Percentiles rank a stretch among this genome's conserved stretches.
These are phyloP conservation scores for Caenorhabditis inopinata DNA, from an alignment of 1,140 invertebrate genomes.

Conservation along the genomic window DNA sequence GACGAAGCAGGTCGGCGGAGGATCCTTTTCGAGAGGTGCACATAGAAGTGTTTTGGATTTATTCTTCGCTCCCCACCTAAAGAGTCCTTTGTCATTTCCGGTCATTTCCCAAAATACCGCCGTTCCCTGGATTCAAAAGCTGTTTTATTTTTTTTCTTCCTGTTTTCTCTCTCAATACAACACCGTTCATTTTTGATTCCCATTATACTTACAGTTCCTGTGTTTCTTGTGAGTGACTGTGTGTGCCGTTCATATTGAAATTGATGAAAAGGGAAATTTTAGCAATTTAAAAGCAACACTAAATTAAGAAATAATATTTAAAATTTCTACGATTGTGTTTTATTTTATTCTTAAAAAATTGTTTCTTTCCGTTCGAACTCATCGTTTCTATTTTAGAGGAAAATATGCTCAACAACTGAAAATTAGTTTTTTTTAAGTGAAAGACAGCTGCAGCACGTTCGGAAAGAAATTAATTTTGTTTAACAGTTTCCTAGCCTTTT, in stretches of 20 bases:
- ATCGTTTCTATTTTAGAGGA: too few species aligned
- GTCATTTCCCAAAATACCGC: background rate
- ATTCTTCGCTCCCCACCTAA: background rate
- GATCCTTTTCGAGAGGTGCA: conserved; percentile 14
- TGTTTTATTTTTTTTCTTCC: background rate
- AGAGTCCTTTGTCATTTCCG: background rate
- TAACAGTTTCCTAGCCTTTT: too few species aligned
- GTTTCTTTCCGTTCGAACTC: too few species aligned
- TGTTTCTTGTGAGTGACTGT: conserved; percentile 55
- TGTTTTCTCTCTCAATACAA: background rate
- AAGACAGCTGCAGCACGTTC: too few species aligned
- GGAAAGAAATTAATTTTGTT: too few species aligned
- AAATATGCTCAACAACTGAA: too few species aligned
- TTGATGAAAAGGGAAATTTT: background rate
- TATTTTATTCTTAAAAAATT: too few species aligned
- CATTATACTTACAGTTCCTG: conserved; percentile 52
- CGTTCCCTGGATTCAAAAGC: background rate
- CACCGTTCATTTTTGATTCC: background rate
- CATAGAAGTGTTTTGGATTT: too few species aligned
- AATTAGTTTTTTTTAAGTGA: too few species aligned
- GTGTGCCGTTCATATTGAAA: conserved; percentile 18
- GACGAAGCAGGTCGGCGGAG: conserved; percentile 7
- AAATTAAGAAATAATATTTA: too few species aligned
- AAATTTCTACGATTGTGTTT: too few species aligned
- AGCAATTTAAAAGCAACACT: background rate